These are phyloP conservation scores for Athalia rosae DNA, from an alignment of 2,888 invertebrate species.

Conservation along the genomic window DNA sequence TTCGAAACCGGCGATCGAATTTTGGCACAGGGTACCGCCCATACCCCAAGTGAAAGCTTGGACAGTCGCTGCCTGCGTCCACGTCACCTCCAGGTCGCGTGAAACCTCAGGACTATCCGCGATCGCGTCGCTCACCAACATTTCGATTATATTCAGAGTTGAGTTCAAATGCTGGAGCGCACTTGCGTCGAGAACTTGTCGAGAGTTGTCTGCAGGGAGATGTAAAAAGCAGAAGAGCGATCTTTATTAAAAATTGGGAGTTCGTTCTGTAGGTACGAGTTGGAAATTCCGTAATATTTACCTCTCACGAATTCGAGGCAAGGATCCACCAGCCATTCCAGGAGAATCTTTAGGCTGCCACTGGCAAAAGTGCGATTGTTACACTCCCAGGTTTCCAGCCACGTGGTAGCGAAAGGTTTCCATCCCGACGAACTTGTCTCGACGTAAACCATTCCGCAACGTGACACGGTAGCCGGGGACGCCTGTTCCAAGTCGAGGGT, in stretches of 20 bases:
- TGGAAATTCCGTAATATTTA: not conserved
- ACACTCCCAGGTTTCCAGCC: slow-evolving; percentile 67
- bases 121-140: slow-evolving; percentile 67
- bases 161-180: slow-evolving; percentile 69
- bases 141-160: slow-evolving; percentile 67
- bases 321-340: slow-evolving; percentile 77
- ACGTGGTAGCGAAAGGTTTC: slow-evolving; percentile 75
- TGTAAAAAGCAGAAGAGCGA: not conserved
- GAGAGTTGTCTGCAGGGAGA: slow-evolving; percentile 65
- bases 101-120: slow-evolving; percentile 65
- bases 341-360: slow-evolving; percentile 46
- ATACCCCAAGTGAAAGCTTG: slow-evolving; percentile 76
- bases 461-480: slow-evolving; percentile 78
- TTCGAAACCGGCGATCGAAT: slow-evolving; percentile 71
- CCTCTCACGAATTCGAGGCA: slow-evolving; percentile 75
- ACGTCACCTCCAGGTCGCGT: slow-evolving; percentile 73
- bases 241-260: not conserved
- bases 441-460: slow-evolving; percentile 80
- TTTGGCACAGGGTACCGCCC: slow-evolving; percentile 74
- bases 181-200: slow-evolving; percentile 66
- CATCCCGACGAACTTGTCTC: slow-evolving; percentile 77
- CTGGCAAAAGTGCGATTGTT: slow-evolving; percentile 4
- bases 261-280: not conserved
- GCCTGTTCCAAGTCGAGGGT: slow-evolving; percentile 76
- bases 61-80: slow-evolving; percentile 76